Base-by-base conservation (phyloP, 2,113 vertebrate genomes). In the Chloropsis hardwickii region DNA sequence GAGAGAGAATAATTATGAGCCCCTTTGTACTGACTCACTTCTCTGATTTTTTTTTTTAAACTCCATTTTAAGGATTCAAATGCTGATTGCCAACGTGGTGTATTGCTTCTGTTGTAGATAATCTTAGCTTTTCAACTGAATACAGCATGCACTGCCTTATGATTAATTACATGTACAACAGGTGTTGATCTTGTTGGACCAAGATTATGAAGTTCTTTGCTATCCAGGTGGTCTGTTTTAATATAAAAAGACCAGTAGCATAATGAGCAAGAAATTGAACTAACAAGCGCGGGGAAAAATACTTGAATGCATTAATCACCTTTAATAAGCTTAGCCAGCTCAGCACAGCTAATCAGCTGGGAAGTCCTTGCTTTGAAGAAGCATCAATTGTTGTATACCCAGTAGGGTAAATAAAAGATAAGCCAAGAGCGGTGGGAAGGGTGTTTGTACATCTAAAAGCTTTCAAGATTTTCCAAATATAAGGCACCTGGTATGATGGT, bases 211-310 rank as follows among this genome's bases (percentile, higher is more conserved):
- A 94, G 95, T 92, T 94, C 86, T 97, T 90, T 96, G 70, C 95
- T 97, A 95, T 94, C 92, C 96, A 97, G 96, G 95, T 96, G 97
- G 96, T 96, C 95, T 96, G 95, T 95, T 97, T 97, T 96, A 96
- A 94, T 97, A 95, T 94, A 94, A 97, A 96, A 97, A 96, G 96
- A 92, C 95, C 95, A 95, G 95, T 92, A 92, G 92, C 95, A 94
- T 94, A 92, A 97, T 94, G 90, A 94, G 83, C 58, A 94, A 96
- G 92, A 96, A 97, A 95, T 90, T 93, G 96, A 96, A 95, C 96
- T 96, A 97, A 95, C 83, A 19, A 94, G 91, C 1, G 1, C 71
- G 71, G 77, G 86, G 40, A 27, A 42, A 82, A 93, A 93, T 90
- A 95, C 92, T 96, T 96, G 92, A 96, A 97, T 94, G 95, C 91